Conservation (phyloP, 2,113 vertebrate species). For the Mungos mungo region DNA sequence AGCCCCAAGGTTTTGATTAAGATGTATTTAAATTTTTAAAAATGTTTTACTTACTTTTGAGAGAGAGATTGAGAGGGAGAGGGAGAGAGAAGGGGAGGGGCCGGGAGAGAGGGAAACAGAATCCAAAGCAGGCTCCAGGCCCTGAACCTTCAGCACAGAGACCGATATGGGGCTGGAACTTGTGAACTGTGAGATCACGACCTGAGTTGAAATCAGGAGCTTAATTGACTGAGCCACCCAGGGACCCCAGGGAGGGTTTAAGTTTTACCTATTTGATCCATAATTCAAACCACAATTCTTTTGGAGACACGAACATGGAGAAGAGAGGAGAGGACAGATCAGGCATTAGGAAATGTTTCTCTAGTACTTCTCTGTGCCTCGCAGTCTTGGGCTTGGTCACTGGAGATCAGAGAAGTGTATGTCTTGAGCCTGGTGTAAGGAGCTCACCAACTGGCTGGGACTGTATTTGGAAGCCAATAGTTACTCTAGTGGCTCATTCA, state of each 20-base stretch:
- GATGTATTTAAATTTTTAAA: neutral
- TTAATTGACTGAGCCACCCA: neutral
- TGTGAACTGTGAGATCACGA: neutral
- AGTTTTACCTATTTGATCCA: neutral
- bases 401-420: neutral
- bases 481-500: neutral
- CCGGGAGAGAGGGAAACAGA: neutral
- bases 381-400: neutral
- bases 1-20: neutral
- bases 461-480: neutral
- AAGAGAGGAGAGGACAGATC: neutral
- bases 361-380: neutral
- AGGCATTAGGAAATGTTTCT: neutral
- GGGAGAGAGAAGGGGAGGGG: no score
- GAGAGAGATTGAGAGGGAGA: neutral
- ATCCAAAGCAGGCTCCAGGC: no score
- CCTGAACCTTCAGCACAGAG: no score
- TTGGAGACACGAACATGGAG: neutral
- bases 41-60: neutral
- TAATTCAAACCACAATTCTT: neutral
- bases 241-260: neutral
- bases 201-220: neutral
- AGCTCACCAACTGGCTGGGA: neutral
- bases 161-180: no score
- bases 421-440: neutral